A percentile compares a stretch with the other conserved stretches of the same genome.
These are phyloP conservation scores for Meandrusa payeni DNA, from an alignment of 2,888 invertebrate species.

Conservation along the genomic window DNA sequence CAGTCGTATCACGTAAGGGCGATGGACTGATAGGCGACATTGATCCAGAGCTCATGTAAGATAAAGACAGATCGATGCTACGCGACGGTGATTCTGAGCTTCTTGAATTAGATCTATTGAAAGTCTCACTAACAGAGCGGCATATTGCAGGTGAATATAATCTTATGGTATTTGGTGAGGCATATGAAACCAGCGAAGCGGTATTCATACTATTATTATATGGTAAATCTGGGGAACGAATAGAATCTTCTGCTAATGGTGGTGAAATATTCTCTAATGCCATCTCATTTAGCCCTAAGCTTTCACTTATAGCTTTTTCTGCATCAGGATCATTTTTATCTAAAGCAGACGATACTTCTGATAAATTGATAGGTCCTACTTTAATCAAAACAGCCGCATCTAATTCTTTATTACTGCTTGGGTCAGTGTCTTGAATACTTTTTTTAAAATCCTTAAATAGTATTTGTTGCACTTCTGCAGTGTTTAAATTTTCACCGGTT, in stretches of 20 bases:
- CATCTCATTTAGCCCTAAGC: constrained; percentile 25
- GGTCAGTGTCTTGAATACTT: constrained; percentile 27
- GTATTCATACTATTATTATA: constrained; percentile 28
- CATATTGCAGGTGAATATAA: constrained; percentile 68
- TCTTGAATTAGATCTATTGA: constrained; percentile 47
- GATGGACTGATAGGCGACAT: constrained; percentile 59
- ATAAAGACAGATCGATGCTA: constrained; percentile 46
- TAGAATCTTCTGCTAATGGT: constrained; percentile 51
- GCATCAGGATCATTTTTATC: constrained; percentile 39
- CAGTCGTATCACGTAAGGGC: constrained; percentile 69
- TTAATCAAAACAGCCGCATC: constrained; percentile 39
- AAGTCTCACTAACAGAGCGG: constrained; percentile 69
- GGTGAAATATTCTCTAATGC: constrained; percentile 50
- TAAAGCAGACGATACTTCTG: constrained; percentile 56
- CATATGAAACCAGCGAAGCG: constrained; percentile 34
- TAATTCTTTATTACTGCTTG: constrained; percentile 32
- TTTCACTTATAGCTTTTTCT: constrained; percentile 13
- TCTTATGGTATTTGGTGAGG: constrained; percentile 46
- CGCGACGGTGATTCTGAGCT: constrained; percentile 47
- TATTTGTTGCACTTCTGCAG: constrained; percentile 24
- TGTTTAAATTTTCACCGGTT: constrained; percentile 38
- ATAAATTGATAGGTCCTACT: constrained; percentile 48
- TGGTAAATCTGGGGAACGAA: constrained; percentile 33
- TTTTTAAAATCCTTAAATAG: constrained; percentile 8
- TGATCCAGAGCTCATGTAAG: constrained; percentile 52